phyloP scores from a whole-genome alignment of 2,113 vertebrate genomes.

The Rhea americana region DNA sequence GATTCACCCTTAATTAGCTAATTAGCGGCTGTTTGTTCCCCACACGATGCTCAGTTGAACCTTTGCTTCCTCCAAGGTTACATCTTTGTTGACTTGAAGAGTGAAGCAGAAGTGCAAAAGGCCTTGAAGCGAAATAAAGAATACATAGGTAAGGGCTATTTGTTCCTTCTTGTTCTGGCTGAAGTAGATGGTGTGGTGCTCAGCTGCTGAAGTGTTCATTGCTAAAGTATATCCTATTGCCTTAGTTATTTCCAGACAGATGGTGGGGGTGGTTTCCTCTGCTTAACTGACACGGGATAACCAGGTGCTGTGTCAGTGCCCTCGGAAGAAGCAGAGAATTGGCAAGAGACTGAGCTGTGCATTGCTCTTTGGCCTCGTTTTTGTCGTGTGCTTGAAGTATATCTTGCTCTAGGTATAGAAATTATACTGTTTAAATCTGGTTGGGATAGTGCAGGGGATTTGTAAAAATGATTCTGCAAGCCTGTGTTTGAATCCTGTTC shows the following conservation, averaged over 20 bases:
- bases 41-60: background rate
- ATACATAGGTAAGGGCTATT: slow-evolving; percentile 86
- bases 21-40: slow-evolving; percentile 13
- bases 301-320: background rate
- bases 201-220: slow-evolving; percentile 27
- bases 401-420: background rate
- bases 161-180: background rate
- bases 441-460: background rate
- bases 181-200: background rate
- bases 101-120: slow-evolving; percentile 86
- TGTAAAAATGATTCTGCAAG: background rate
- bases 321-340: background rate
- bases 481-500: background rate
- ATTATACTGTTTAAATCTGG: fast-evolving
- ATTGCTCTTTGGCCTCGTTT: background rate
- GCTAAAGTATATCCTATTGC: background rate
- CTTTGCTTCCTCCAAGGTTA: slow-evolving; percentile 79
- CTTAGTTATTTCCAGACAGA: background rate
- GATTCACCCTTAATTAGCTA: slow-evolving; percentile 48
- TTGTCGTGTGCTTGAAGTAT: fast-evolving
- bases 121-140: slow-evolving; percentile 90
- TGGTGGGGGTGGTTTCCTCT: background rate
- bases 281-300: fast-evolving
- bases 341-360: background rate
- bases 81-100: slow-evolving; percentile 89